Conservation (phyloP, 2,888 invertebrate species). For the Pocota personata region DNA sequence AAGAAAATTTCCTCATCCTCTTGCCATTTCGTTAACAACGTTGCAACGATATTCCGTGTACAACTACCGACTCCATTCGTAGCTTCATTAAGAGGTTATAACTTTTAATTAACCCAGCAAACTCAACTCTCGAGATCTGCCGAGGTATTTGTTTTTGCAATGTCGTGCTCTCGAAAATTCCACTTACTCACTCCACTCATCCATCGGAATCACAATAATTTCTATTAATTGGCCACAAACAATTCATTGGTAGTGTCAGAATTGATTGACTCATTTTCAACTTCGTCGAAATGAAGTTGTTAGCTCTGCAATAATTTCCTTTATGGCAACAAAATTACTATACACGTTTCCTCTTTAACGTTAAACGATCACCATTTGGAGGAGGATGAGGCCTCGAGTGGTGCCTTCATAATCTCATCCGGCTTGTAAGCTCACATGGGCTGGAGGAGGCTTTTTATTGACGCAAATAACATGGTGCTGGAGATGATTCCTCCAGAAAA, state of each 20-base stretch:
- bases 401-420: not conserved
- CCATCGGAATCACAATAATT: constrained; percentile 49
- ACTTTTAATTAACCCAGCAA: constrained; percentile 60
- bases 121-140: not conserved
- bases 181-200: not conserved
- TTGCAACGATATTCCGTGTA: constrained; percentile 26
- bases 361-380: constrained; percentile 34
- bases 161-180: constrained; percentile 27
- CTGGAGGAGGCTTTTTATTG: constrained; percentile 43
- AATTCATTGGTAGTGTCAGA: constrained; percentile 56
- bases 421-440: not conserved
- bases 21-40: constrained; percentile 16
- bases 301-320: constrained; percentile 29
- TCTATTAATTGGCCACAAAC: constrained; percentile 63
- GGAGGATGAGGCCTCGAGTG: not conserved
- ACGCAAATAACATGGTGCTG: constrained; percentile 60
- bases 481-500: constrained; percentile 16
- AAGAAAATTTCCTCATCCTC: constrained; percentile 20
- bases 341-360: constrained; percentile 29
- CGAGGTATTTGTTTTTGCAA: not conserved
- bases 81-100: constrained; percentile 60
- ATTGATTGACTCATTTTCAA: constrained; percentile 69
- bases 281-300: constrained; percentile 57
- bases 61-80: constrained; percentile 54
- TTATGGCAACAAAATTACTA: constrained; percentile 59